Evolutionary conservation across 2,797 vertebrate genomes (phyloP).

Genomic region (Gobio occitaniae): DNA sequence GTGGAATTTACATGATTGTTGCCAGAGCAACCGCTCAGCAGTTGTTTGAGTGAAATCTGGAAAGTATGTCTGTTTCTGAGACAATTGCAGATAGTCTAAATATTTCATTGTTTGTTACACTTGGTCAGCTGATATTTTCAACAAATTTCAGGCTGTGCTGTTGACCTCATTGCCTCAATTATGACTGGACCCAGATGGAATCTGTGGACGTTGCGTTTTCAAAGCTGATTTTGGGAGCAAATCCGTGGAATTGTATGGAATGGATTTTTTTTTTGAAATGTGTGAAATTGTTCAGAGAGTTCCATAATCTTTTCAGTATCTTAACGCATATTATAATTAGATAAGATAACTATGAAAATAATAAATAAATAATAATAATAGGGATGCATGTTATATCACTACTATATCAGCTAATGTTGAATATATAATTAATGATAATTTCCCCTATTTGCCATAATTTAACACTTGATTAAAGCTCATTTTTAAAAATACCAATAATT

Average conservation of each 20-base stretch:
- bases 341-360: background rate
- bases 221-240: background rate
- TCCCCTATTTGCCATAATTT: too few relatives aligned
- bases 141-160: background rate
- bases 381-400: background rate
- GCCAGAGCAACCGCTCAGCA: conserved; percentile 71
- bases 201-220: background rate
- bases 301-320: background rate
- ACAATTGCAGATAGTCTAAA: conserved; percentile 63
- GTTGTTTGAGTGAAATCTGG: conserved; percentile 63
- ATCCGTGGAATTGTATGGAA: background rate
- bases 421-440: background rate
- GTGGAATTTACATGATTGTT: conserved; percentile 75
- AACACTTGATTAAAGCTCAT: too few relatives aligned
- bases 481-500: too few relatives aligned
- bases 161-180: background rate
- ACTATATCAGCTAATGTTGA: background rate
- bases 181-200: background rate
- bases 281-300: background rate
- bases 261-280: background rate
- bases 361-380: background rate
- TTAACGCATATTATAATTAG: background rate
- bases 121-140: conserved; percentile 24
- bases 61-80: conserved; percentile 64
- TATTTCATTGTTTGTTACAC: conserved; percentile 37